phyloP scores from a whole-genome alignment of 2,888 invertebrate genomes.

The Tortricodes alternella region DNA sequence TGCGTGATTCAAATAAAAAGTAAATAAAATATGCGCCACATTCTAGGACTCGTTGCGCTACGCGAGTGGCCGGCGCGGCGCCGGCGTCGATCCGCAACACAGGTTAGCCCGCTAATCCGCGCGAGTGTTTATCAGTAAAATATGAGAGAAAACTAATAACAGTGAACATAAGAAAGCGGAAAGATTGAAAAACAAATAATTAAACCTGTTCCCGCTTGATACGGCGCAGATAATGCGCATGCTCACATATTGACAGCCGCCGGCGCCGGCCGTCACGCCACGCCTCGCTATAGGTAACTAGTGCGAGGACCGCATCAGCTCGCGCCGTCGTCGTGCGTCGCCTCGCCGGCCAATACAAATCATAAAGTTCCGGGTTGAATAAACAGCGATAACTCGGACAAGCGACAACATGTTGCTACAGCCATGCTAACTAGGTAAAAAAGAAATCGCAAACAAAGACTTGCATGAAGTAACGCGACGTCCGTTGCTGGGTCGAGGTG shows the following conservation, averaged over 20 bases:
- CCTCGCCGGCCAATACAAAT: background rate
- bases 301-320: background rate
- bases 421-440: background rate
- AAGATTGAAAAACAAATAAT: constrained; percentile 26
- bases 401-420: constrained; percentile 2
- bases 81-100: too few species aligned
- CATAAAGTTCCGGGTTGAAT: background rate
- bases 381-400: background rate
- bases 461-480: background rate
- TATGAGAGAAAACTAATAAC: constrained; percentile 30
- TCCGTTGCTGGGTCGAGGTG: too few species aligned
- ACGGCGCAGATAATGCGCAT: background rate
- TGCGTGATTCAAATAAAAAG: too few species aligned
- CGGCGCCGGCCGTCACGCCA: background rate
- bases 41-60: too few species aligned
- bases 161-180: constrained; percentile 23
- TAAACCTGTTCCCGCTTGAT: constrained; percentile 10
- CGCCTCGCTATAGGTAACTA: too few species aligned
- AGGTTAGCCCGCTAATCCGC: constrained; percentile 1
- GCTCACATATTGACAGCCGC: too few species aligned
- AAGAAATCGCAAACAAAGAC: constrained; percentile 19
- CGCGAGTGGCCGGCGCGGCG: too few species aligned
- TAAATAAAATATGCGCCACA: too few species aligned
- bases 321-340: background rate
- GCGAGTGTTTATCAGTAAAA: constrained; percentile 13